Base-by-base conservation (phyloP, 2,797 vertebrate species). In the Trematomus bernacchii region DNA sequence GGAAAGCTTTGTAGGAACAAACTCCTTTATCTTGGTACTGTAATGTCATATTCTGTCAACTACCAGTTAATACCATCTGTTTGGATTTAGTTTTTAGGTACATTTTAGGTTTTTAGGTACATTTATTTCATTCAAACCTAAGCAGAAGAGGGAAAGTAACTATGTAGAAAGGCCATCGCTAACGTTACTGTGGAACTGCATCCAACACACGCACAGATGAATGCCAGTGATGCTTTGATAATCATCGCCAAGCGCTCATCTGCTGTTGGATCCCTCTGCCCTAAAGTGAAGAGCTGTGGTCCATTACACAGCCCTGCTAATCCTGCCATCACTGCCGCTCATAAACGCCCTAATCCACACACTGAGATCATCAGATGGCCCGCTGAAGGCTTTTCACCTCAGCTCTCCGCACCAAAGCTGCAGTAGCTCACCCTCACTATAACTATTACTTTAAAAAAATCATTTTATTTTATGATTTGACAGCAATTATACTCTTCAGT, bases 271-370 rank as follows among this genome's bases (percentile, higher is more conserved):
- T 59, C 60, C 30, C 55, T 71, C 30, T 72, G 71, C 65, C 75
- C 85, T 73, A 59, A 80, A 85, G 87, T 86, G 79, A 78, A 66
- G 80, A 80, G 81, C 87, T 78, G 77, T 81, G 86, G 77, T 92
- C 88, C 84, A 84, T 91, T 91, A 86, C 85, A 88, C 83, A 66
- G 63, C 48, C 33, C 74, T 43, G 66, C 76, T 91, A 90, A 92
- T 90, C 89, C 89, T 60, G 53, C 72, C 85, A 83, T 83, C 84
- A 63, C 63, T 78, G 83, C 89, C 65, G 84, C 76, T 77, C 74
- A 46, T 65, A 69, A 85, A 65, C 66, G 23, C 82, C 77, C 82
- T 90, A 87, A 91, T 90, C 87, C 87, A 76, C 83, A 70, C 60
- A 72, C 82, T 70, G 66, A 16, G 66, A 86, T 77, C 76, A 67